Evolutionary conservation across 1,140 invertebrate genomes (phyloP).

Genomic region (Ooceraea biroi): DNA sequence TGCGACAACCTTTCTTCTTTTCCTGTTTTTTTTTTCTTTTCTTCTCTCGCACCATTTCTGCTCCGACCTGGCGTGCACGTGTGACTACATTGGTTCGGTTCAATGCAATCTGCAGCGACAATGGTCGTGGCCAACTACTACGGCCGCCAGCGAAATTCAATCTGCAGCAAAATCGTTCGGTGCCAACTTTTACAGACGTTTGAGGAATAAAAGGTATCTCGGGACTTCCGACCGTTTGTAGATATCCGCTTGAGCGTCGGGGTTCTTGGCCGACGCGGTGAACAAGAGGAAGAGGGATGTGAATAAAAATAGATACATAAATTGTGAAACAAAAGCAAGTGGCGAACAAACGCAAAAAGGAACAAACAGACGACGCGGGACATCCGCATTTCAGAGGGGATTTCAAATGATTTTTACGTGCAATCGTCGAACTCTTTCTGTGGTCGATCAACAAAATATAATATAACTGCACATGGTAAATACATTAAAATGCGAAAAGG

Average conservation of each 20-base stretch:
- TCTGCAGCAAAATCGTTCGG: conserved; percentile 75
- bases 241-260: conserved; percentile 21
- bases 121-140: conserved; percentile 68
- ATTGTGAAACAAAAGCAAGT: conserved; percentile 39
- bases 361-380: too few species aligned
- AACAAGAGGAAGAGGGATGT: conserved; percentile 62
- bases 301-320: conserved; percentile 61
- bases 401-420: too few species aligned
- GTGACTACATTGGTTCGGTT: conserved; percentile 50
- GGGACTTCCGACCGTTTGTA: conserved; percentile 10
- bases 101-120: conserved; percentile 64
- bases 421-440: too few species aligned
- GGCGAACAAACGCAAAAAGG: conserved; percentile 13
- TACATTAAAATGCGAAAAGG: too few species aligned
- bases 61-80: not conserved
- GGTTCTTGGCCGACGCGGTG: conserved; percentile 20
- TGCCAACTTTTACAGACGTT: conserved; percentile 63
- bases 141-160: conserved; percentile 74
- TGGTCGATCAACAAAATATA: too few species aligned
- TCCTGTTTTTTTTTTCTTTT: not conserved
- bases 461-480: too few species aligned
- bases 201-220: conserved; percentile 37
- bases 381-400: too few species aligned
- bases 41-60: not conserved
- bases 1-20: too few species aligned